A percentile compares a stretch with the other conserved stretches of the same genome.
These are phyloP conservation scores for Stenodema calcarata DNA, from an alignment of 2,888 invertebrate species.

Conservation along the genomic window DNA sequence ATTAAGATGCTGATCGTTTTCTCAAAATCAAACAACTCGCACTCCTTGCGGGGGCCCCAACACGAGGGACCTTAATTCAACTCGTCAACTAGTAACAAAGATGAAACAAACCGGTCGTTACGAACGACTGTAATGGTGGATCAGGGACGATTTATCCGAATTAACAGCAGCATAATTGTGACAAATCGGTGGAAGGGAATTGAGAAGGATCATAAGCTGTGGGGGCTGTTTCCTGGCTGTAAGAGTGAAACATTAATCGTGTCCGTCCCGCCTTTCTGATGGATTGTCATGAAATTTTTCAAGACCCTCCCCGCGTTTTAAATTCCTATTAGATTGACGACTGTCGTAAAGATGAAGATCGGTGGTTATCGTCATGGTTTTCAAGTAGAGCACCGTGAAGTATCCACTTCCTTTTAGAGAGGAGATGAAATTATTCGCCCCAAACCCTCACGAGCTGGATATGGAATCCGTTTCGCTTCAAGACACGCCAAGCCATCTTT, in stretches of 20 bases:
- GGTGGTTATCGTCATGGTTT: not conserved
- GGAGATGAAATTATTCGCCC: not conserved
- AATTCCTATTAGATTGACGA: not conserved
- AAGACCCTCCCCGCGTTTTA: not conserved
- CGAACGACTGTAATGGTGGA: not conserved
- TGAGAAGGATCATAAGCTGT: not conserved
- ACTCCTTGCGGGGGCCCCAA: too few species aligned
- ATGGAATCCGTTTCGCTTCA: too few species aligned
- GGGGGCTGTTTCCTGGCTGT: not conserved
- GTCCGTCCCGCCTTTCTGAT: not conserved
- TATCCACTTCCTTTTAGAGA: not conserved
- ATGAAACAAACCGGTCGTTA: not conserved
- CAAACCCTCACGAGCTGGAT: too few species aligned
- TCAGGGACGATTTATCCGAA: conserved; percentile 6
- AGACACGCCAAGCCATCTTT: too few species aligned
- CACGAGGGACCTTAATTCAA: not conserved
- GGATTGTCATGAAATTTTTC: not conserved
- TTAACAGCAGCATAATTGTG: not conserved
- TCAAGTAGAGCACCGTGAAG: not conserved
- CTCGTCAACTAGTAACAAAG: not conserved
- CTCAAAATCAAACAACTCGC: too few species aligned
- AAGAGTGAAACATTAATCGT: not conserved
- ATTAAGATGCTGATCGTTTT: too few species aligned
- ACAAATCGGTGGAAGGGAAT: not conserved
- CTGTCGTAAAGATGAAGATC: not conserved